Base-by-base conservation (phyloP, 1,140 invertebrate species). In the Atopsyche davidsoni region DNA sequence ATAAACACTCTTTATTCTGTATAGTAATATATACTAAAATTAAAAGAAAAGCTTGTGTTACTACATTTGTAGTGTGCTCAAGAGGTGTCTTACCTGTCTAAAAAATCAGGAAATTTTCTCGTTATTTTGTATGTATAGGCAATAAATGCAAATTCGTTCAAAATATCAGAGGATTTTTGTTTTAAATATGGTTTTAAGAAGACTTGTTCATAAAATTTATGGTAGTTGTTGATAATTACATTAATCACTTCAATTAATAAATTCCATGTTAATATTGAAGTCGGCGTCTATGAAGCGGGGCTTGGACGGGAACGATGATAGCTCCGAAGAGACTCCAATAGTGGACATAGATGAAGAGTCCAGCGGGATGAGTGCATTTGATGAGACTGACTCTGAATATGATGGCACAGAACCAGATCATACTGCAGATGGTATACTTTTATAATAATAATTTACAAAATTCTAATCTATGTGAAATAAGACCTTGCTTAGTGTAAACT, bases 251-350 rank as follows among this genome's bases (percentile, higher is more conserved):
- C 13, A 28, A 7, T 28, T 28, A 28, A 28, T 28, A 7, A 28
- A 28, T 28, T 28, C n/a, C 6, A 7, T 28, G 24, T 28, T 7
- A 7, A 28, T 28, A 7, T 28, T 28, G 6, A n/a, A 28, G 40
- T 44, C 45, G 49, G 40, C 34, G 9, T 10, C 38, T 1, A 11
- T 14, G 14, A 51, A 51, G 24, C 11, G 17, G 13, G 49, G 49
- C 10, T n/a, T 44, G 11, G 49, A 34, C 18, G 31, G 23, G 7
- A 31, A n/a, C 4, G 59, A 53, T 34, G 56, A 61, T 1, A 41
- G 35, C 22, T 10, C 31, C n/a, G 46, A 43, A 39, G 56, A 61
- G 0, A 18, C 28, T 25, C 6, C 24, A 13, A 44, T 35, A n/a
- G 11, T 45, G n/a, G 18, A 10, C 9, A 13, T 18, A 11, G 22